Percentiles rank a stretch among this genome's conserved stretches.
Conservation (phyloP, 2,888 invertebrate species). For the Branchellion lobata region DNA sequence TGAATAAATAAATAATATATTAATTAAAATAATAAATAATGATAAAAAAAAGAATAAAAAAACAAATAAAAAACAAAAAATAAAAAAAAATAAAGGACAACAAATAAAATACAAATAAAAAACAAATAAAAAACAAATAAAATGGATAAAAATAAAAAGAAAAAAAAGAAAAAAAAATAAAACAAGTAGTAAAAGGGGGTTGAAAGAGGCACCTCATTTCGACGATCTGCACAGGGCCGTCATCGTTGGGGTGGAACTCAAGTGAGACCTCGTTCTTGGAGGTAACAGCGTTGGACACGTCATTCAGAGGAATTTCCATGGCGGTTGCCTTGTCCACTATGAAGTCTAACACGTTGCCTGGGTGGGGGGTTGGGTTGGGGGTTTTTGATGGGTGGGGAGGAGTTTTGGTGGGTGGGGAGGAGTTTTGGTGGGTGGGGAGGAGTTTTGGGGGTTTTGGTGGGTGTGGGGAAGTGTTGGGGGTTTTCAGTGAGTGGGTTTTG, state of each 20-base stretch:
- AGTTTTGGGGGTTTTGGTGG: neutral
- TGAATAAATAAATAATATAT: too few relatives aligned
- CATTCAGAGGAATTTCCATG: conserved; percentile 91
- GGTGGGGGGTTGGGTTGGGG: neutral
- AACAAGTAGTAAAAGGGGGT: too few relatives aligned
- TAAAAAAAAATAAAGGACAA: too few relatives aligned
- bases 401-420: neutral
- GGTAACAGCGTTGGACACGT: conserved; percentile 92
- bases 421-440: neutral
- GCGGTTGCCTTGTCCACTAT: conserved; percentile 67
- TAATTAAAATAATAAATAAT: too few relatives aligned
- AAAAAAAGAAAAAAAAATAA: too few relatives aligned
- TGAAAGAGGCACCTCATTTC: conserved; percentile 98
- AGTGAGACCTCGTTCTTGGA: conserved; percentile 97
- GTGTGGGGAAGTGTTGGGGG: neutral
- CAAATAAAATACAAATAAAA: too few relatives aligned
- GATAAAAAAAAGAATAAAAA: too few relatives aligned
- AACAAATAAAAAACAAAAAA: too few relatives aligned
- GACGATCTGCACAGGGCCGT: conserved; percentile 91
- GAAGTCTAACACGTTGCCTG: conserved; percentile 61
- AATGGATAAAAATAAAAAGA: too few relatives aligned
- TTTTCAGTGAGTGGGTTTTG: neutral
- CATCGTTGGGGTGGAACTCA: conserved; percentile 97
- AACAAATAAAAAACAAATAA: too few relatives aligned
- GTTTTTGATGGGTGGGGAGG: neutral